These are phyloP conservation scores for Drosophila borealis DNA, from an alignment of 2,888 invertebrate genomes.

Conservation along the genomic window DNA sequence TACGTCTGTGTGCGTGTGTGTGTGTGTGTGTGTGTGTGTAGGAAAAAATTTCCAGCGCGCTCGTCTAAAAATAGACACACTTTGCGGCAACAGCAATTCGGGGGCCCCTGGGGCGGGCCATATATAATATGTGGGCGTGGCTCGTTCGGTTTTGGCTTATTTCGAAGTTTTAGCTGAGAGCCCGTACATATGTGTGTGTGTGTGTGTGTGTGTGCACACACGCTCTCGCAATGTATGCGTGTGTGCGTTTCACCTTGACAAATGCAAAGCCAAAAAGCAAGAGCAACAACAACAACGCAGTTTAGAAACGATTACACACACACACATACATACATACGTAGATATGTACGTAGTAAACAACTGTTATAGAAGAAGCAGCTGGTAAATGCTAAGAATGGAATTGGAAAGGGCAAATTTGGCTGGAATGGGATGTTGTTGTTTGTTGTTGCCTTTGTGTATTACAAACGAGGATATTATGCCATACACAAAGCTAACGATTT, in stretches of 20 bases:
- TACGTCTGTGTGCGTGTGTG: conserved; percentile 9
- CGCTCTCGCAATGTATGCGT: conserved; percentile 34
- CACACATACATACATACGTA: conserved; percentile 16
- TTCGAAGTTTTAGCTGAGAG: conserved; percentile 50
- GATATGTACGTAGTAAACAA: conserved; percentile 20
- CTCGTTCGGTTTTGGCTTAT: conserved; percentile 57
- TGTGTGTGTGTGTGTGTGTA: conserved; percentile 37
- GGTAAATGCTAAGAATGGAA: conserved; percentile 7
- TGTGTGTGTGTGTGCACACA: conserved; percentile 21
- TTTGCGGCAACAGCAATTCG: conserved; percentile 64
- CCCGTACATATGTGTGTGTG: conserved; percentile 3
- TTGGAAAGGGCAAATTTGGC: background rate
- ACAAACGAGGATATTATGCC: conserved; percentile 30
- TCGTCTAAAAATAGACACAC: conserved; percentile 73
- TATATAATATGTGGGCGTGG: conserved; percentile 61
- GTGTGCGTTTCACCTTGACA: conserved; percentile 69
- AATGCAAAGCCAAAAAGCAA: conserved; percentile 62
- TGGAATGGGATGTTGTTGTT: conserved; percentile 10
- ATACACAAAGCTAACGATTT: conserved; percentile 58
- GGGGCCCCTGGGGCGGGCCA: conserved; percentile 51
- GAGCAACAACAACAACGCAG: conserved; percentile 35
- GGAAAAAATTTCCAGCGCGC: conserved; percentile 77
- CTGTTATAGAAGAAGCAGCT: conserved; percentile 21
- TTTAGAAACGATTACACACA: conserved; percentile 50
- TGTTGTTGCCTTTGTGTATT: conserved; percentile 18